Base-by-base conservation (phyloP, 1,140 invertebrate genomes). In the Coboldia fuscipes region DNA sequence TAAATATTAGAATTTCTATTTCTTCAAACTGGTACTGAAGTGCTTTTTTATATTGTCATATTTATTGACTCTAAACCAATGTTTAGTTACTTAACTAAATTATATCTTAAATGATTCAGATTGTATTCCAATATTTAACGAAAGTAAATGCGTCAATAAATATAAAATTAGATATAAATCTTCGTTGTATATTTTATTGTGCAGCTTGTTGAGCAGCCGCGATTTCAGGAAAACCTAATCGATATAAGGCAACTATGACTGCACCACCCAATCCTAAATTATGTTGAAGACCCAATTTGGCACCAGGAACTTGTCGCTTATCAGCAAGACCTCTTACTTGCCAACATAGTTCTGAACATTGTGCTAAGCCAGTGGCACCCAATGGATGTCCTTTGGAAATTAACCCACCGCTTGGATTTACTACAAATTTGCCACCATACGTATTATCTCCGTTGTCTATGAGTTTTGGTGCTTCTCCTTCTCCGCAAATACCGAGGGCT, bases 371-470 rank as follows among this genome's bases (percentile, higher is more conserved):
- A 34, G 93, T 97, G 4, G 93, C 93, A 30, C 93, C 94, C 19
- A 98, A 59, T 19, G 94, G 94, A 71, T 98, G 94, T 3, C 94
- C 94, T 58, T 98, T 99, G 0, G 89, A 96, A 39, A 97, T 97
- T 4, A 99, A 64, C 22, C 94, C 93, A 30, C 94, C 94, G 55
- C 88, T 94, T 3, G 94, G 94, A 58, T 98, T 99, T 2, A 97
- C 66, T 1, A 98, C 94, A 56, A 77, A 92, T 57, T 86, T 85
- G 6, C 94, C 94, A 18, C 94, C 93, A 51, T 98, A 98, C 0
- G 94, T 99, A 50, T 97, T 98, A 45, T 97, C 75, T 13, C 83
- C 86, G 3, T 69, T 65, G 49, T 98, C 92, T 42, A 98, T 76
- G 33, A 98, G 69, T 40, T 82, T 75, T n/a, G 78, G 82, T n/a